Percentiles rank a stretch among this genome's conserved stretches.
Conservation (phyloP, 2,888 invertebrate species). For the Tipula helvola region DNA sequence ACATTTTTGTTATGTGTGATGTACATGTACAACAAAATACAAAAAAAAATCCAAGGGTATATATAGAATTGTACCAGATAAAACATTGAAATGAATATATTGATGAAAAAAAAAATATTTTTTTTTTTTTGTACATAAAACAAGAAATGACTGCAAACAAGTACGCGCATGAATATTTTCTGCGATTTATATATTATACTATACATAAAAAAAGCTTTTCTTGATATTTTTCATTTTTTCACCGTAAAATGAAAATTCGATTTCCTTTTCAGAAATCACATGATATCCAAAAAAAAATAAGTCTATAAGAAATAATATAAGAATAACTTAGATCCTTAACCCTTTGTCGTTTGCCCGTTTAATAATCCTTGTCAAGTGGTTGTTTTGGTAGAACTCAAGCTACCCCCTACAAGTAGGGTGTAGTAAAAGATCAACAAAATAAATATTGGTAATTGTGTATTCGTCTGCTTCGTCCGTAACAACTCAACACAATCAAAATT, state of each 20-base stretch:
- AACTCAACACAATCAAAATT: not conserved
- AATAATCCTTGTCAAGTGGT: not conserved
- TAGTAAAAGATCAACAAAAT: not conserved
- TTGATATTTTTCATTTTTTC: not conserved
- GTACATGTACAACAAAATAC: not conserved
- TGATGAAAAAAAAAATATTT: not conserved
- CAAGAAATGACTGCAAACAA: conserved; percentile 10
- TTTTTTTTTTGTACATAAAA: conserved; percentile 7
- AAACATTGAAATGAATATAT: conserved; percentile 1
- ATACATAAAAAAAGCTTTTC: not conserved
- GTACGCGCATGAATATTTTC: conserved; percentile 11
- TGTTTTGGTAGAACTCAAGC: not conserved
- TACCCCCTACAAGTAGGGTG: not conserved
- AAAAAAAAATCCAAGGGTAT: not conserved
- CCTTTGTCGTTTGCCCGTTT: not conserved
- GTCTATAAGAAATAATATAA: not conserved
- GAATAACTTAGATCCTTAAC: not conserved
- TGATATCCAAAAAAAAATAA: not conserved
- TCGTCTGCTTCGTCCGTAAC: not conserved
- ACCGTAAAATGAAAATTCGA: not conserved
- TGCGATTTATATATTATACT: not conserved
- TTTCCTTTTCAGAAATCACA: not conserved
- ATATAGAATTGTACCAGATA: not conserved
- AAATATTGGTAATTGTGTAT: not conserved
- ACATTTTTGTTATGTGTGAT: not conserved